Conservation (phyloP, 2,888 invertebrate genomes). For the Pammene aurita region DNA sequence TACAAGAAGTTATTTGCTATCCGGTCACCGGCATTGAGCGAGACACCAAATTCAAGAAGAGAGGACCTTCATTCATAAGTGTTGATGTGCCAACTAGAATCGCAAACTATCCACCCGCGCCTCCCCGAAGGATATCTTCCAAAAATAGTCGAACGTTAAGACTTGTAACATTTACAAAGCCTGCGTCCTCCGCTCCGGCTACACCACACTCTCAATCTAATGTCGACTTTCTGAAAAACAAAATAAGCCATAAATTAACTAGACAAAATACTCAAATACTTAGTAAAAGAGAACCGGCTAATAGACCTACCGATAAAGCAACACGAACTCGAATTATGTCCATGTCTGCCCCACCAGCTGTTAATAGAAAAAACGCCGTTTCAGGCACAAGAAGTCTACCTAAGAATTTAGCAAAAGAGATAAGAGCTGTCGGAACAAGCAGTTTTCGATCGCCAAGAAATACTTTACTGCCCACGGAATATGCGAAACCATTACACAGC, state of each 20-base stretch:
- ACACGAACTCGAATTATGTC: slow-evolving; percentile 64
- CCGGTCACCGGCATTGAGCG: slow-evolving; percentile 77
- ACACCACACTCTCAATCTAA: slow-evolving; percentile 71
- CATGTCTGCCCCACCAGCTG: slow-evolving; percentile 70
- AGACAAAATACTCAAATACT: slow-evolving; percentile 77
- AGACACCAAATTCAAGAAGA: slow-evolving; percentile 81
- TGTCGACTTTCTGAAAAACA: slow-evolving; percentile 85
- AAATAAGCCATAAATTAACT: slow-evolving; percentile 84
- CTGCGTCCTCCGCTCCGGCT: slow-evolving; percentile 63
- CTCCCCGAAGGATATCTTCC: slow-evolving; percentile 90
- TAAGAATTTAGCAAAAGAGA: slow-evolving; percentile 53
- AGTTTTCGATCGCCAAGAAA: slow-evolving; percentile 76
- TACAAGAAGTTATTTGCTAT: slow-evolving; percentile 85
- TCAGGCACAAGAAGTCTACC: slow-evolving; percentile 48
- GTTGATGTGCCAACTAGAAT: slow-evolving; percentile 61
- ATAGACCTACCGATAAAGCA: slow-evolving; percentile 45
- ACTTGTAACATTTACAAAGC: slow-evolving; percentile 82
- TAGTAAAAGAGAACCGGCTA: slow-evolving; percentile 48
- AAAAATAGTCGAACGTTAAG: slow-evolving; percentile 87
- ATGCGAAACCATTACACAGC: slow-evolving; percentile 59
- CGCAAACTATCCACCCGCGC: slow-evolving; percentile 84
- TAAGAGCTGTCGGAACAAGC: slow-evolving; percentile 66
- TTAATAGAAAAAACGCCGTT: slow-evolving; percentile 65
- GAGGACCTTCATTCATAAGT: slow-evolving; percentile 82
- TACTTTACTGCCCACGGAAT: slow-evolving; percentile 74